These are phyloP conservation scores for Takifugu bimaculatus DNA, from an alignment of 2,113 vertebrate species.

Conservation along the genomic window DNA sequence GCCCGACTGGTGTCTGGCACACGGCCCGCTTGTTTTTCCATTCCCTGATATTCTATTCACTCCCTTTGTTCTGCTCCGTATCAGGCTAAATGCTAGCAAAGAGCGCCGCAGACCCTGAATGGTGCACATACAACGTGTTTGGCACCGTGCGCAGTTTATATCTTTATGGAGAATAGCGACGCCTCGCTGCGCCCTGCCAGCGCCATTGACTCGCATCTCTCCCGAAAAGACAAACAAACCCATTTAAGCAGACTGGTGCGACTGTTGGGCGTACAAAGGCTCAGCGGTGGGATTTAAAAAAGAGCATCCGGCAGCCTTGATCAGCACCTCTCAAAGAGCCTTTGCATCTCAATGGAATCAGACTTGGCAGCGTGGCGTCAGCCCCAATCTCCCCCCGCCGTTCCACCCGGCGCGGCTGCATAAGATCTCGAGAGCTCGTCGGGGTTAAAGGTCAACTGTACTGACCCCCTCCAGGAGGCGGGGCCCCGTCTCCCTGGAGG, in stretches of 20 bases:
- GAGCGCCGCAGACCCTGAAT: slow-evolving; percentile 11
- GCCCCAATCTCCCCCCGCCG: slow-evolving; percentile 55
- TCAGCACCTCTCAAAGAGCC: slow-evolving; percentile 40
- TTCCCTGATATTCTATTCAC: slow-evolving; percentile 39
- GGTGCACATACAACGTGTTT: slow-evolving; percentile 9
- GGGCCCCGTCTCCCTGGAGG: slow-evolving; percentile 37
- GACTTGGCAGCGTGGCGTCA: slow-evolving; percentile 50
- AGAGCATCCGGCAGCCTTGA: slow-evolving; percentile 59
- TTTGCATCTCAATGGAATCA: slow-evolving; percentile 35
- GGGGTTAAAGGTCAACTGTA: slow-evolving; percentile 44
- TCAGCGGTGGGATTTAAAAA: slow-evolving; percentile 53
- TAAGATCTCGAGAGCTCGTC: slow-evolving; percentile 52
- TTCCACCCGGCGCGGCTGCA: slow-evolving; percentile 57
- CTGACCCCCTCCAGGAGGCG: slow-evolving; percentile 46
- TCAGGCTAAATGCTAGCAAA: slow-evolving; percentile 28
- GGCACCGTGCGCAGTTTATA: slow-evolving; percentile 8
- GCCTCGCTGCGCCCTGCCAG: slow-evolving; percentile 25
- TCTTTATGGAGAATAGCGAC: slow-evolving; percentile 26
- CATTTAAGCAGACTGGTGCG: slow-evolving; percentile 35
- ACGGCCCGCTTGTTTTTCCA: slow-evolving; percentile 56
- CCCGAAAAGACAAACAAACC: slow-evolving; percentile 33
- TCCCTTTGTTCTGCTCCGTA: slow-evolving; percentile 42
- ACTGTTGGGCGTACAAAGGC: slow-evolving; percentile 38
- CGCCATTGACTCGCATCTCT: slow-evolving; percentile 32
- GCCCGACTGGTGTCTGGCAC: slow-evolving; percentile 58